A percentile compares a stretch with the other conserved stretches of the same genome.
Conservation (phyloP, 2,888 invertebrate species). For the Nowickia ferox region DNA sequence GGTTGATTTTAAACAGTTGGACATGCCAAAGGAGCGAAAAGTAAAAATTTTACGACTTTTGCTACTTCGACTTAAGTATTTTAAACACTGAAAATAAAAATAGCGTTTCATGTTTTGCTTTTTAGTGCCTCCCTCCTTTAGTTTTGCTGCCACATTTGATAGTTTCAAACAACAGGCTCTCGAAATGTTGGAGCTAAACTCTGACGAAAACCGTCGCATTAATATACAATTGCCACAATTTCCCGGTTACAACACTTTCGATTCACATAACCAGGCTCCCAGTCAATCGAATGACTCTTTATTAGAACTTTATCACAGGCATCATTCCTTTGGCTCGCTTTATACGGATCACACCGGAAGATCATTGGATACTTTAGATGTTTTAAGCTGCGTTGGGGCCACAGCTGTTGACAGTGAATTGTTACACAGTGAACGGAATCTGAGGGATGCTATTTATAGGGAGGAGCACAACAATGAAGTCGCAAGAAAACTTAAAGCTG, state of each 20-base stretch:
- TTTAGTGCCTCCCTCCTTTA: slow-evolving; percentile 79
- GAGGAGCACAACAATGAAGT: background rate
- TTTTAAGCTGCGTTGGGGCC: slow-evolving; percentile 74
- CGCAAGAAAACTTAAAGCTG: background rate
- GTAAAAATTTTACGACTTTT: too few species aligned
- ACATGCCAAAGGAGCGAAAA: too few species aligned
- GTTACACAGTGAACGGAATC: slow-evolving; percentile 15
- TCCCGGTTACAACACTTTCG: slow-evolving; percentile 77
- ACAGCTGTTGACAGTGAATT: slow-evolving; percentile 42
- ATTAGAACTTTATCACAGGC: slow-evolving; percentile 74
- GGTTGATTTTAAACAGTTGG: too few species aligned
- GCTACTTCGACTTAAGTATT: too few species aligned
- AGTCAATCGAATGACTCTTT: slow-evolving; percentile 77
- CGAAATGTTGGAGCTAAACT: slow-evolving; percentile 32
- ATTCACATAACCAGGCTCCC: slow-evolving; percentile 75
- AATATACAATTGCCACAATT: slow-evolving; percentile 78
- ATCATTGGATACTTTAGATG: slow-evolving; percentile 78
- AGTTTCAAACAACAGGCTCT: slow-evolving; percentile 77
- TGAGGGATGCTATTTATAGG: background rate
- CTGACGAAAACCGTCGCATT: slow-evolving; percentile 72
- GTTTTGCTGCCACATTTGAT: slow-evolving; percentile 77
- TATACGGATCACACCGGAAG: slow-evolving; percentile 77
- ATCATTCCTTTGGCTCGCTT: slow-evolving; percentile 78
- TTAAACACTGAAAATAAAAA: background rate
- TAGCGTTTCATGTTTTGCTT: background rate